These are phyloP conservation scores for Mustela nigripes DNA, from an alignment of 2,113 vertebrate genomes.

Conservation along the genomic window DNA sequence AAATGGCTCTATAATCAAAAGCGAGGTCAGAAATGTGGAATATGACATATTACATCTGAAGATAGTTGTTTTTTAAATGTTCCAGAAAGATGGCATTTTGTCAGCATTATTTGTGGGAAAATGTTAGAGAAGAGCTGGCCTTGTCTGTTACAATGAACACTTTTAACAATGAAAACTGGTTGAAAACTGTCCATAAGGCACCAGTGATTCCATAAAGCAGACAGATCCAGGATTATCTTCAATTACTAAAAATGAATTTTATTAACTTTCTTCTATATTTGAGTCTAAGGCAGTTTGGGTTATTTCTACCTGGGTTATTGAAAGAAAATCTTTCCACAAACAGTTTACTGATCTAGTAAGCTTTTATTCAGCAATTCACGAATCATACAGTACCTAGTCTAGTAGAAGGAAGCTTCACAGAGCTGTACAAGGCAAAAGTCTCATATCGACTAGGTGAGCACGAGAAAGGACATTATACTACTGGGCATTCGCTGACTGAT, in stretches of 20 bases:
- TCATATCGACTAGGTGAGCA: background rate
- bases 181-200: background rate
- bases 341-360: background rate
- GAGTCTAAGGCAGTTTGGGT: background rate
- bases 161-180: slow-evolving; percentile 58
- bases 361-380: background rate
- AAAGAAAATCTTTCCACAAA: background rate
- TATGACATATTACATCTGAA: background rate
- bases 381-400: background rate
- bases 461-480: background rate
- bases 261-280: background rate
- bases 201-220: background rate
- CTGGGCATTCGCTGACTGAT: background rate
- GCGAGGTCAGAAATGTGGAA: background rate
- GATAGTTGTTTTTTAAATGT: background rate
- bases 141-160: background rate
- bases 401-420: background rate
- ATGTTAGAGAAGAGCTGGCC: background rate
- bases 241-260: background rate
- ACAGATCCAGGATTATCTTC: background rate
- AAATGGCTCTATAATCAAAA: background rate
- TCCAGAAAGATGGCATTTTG: slow-evolving; percentile 10
- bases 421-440: background rate
- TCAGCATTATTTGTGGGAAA: slow-evolving; percentile 44
- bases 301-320: background rate